Evolutionary conservation across 2,113 vertebrate genomes (phyloP).

Genomic region (Notothenia rossii): DNA sequence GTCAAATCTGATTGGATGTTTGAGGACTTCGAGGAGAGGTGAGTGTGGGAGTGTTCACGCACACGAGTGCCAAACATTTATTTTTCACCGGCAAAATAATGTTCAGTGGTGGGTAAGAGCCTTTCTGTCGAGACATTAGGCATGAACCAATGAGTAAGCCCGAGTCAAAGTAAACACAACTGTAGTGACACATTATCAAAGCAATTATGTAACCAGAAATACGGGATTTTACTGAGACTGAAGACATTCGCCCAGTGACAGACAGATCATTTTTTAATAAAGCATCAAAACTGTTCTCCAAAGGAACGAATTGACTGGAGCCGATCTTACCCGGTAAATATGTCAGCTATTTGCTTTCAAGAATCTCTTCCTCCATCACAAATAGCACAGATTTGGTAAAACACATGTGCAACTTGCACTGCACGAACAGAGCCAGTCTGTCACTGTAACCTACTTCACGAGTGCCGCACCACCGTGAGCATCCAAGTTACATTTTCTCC

Average conservation of each 20-base stretch:
- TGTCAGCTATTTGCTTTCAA: neutral
- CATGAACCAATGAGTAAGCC: neutral
- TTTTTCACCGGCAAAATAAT: constrained; percentile 29
- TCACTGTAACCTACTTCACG: constrained; percentile 52
- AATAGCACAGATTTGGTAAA: neutral
- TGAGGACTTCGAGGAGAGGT: neutral
- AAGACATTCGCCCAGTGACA: constrained; percentile 17
- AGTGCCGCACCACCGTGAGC: constrained; percentile 37
- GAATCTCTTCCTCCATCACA: neutral
- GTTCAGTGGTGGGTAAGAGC: constrained; percentile 9
- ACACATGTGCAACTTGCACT: neutral
- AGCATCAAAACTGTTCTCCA: constrained; percentile 5
- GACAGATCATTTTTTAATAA: constrained; percentile 42
- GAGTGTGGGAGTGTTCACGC: constrained; percentile 36
- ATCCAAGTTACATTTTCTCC: constrained; percentile 57
- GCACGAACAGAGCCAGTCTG: constrained; percentile 6
- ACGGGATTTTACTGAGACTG: constrained; percentile 20
- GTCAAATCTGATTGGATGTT: constrained; percentile 49
- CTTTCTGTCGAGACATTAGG: neutral
- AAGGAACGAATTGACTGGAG: constrained; percentile 16
- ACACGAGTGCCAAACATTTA: constrained; percentile 45
- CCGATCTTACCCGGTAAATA: constrained; percentile 58
- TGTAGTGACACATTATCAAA: neutral
- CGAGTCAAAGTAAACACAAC: neutral
- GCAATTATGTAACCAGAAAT: constrained; percentile 42